These are phyloP conservation scores for Caligus rogercresseyi DNA, from an alignment of 1,140 invertebrate species.

Conservation along the genomic window DNA sequence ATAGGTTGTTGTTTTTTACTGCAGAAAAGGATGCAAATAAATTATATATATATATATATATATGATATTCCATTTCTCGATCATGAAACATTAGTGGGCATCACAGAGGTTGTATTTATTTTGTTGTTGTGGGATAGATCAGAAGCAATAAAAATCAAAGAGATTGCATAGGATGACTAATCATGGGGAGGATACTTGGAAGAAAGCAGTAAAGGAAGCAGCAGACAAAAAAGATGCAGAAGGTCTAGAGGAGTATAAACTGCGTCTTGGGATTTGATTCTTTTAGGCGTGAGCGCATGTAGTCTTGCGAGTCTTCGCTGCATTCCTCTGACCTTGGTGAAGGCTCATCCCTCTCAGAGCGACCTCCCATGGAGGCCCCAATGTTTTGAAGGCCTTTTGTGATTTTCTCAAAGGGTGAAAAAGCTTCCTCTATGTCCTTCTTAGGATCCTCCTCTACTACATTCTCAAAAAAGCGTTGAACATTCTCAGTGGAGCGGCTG, in stretches of 20 bases:
- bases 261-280: background rate
- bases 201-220: conserved; percentile 14
- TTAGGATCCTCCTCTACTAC: background rate
- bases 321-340: too few species aligned
- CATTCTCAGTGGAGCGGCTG: background rate
- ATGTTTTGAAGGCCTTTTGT: background rate
- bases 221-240: conserved; percentile 10
- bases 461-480: background rate
- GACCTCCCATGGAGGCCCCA: background rate
- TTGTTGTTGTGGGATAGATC: too few species aligned
- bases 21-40: too few species aligned
- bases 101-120: too few species aligned
- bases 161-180: too few species aligned
- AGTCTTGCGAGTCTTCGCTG: background rate
- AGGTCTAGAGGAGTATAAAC: background rate
- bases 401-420: background rate
- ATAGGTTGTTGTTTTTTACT: too few species aligned
- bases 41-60: too few species aligned
- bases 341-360: too few species aligned
- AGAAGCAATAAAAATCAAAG: too few species aligned
- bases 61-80: too few species aligned
- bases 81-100: too few species aligned
- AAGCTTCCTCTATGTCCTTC: background rate
- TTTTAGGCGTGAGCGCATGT: background rate
- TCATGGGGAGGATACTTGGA: conserved; percentile 1